Base-by-base conservation (phyloP, 1,140 invertebrate genomes). In the Hylyphantes graminicola region DNA sequence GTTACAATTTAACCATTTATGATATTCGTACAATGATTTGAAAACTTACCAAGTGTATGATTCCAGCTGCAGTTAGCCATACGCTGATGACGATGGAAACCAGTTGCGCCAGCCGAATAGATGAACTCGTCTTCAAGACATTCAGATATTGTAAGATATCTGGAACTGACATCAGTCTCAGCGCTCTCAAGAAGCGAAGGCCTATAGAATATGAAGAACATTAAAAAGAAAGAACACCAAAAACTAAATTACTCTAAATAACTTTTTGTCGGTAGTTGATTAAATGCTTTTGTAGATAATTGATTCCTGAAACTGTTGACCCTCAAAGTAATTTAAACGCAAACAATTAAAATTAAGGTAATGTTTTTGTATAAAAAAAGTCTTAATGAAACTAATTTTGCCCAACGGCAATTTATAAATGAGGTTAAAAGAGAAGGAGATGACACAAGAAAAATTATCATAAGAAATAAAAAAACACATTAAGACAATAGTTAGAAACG, bases 131-230 rank as follows among this genome's bases (percentile, higher is more conserved):
- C 92, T 98, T 98, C 92, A 99, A 93, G 92, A 98, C 96, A 92
- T 98, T 98, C 91, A 98, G 94, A 93, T 98, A 98, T 93, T 98
- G 97, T 91, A 98, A 94, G 93, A 99, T 98, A 92, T 99, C 97
- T 91, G 97, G 96, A 91, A 98, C 96, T 91, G 97, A 99, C 97
- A 99, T 99, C 91, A 99, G 94, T 91, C 98, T 94, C 90, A 99
- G 93, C 89, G 98, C 98, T 93, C 98, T 94, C 89, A 99, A 94
- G 93, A 99, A 99, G 92, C 98, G 95, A 91, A 99, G 93, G 92
- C 98, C 96, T 97, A 91, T 17, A 81, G 85, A 21, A 59, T 50
- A 12, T 2, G 70, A 68, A 57, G 1, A n/a, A 68, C 12, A 8
- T 10, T 11, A 64, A 64, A 64, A 64, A 0, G 7, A 12, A 13